Evolutionary conservation across 1,140 invertebrate genomes (phyloP).

Genomic region (Prorops nasuta): DNA sequence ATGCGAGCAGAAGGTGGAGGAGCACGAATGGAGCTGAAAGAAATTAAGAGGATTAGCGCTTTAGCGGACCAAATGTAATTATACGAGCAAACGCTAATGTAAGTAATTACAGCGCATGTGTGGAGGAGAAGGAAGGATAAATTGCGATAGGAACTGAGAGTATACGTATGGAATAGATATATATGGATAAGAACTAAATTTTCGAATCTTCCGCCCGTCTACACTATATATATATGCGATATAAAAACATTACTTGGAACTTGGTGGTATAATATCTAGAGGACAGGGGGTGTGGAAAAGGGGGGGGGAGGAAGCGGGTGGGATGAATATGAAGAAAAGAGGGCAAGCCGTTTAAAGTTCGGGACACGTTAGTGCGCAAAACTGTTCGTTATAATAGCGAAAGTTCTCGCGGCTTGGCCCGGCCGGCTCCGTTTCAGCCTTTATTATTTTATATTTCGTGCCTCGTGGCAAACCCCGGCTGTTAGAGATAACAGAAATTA

Average conservation of each 20-base stretch:
- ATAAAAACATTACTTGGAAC: too few relatives aligned
- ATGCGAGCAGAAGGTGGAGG: too few relatives aligned
- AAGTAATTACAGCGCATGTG: constrained; percentile 21
- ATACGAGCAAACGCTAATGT: constrained; percentile 23
- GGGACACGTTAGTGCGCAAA: constrained; percentile 47
- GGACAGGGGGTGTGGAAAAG: too few relatives aligned
- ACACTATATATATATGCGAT: too few relatives aligned
- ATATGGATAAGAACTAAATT: too few relatives aligned
- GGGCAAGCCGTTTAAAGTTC: constrained; percentile 48
- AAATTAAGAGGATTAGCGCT: constrained; percentile 31
- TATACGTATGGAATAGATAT: too few relatives aligned
- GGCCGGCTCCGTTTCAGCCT: constrained; percentile 19
- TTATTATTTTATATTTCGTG: constrained; percentile 57
- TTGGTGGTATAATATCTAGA: too few relatives aligned
- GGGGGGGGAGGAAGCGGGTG: constrained; percentile 16
- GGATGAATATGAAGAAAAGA: constrained; percentile 7
- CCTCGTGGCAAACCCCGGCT: constrained; percentile 26
- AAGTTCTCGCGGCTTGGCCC: constrained; percentile 36
- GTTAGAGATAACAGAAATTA: constrained; percentile 53
- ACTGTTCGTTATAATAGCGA: constrained; percentile 51
- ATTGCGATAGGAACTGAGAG: too few relatives aligned
- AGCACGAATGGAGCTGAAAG: constrained; percentile 3
- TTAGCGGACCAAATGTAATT: constrained; percentile 29
- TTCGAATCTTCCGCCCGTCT: too few relatives aligned
- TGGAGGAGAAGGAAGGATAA: constrained; percentile 10